phyloP scores from a whole-genome alignment of 2,797 vertebrate species.

The Spondyliosoma cantharus region DNA sequence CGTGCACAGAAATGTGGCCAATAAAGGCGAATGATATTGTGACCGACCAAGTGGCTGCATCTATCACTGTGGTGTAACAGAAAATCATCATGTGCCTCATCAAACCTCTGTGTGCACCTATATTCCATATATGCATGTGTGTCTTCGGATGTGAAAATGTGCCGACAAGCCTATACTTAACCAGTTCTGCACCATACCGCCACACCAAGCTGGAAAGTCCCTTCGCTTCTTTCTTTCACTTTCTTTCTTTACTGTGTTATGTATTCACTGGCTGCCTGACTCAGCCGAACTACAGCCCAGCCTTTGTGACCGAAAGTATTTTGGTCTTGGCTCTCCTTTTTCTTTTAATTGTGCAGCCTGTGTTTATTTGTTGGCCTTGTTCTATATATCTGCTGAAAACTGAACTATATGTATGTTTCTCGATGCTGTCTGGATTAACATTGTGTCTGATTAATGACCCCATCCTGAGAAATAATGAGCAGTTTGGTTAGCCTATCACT shows the following conservation, averaged over 20 bases:
- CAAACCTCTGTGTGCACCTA: rapidly evolving
- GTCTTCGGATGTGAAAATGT: rapidly evolving
- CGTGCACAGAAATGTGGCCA: rapidly evolving
- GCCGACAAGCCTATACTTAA: background rate
- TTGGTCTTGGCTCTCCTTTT: background rate
- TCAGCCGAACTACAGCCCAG: constrained; percentile 21
- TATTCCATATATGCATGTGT: background rate
- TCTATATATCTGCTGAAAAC: background rate
- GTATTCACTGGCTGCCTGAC: background rate
- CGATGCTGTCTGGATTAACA: background rate
- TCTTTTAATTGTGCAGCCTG: background rate
- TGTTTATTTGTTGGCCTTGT: background rate
- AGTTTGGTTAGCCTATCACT: background rate
- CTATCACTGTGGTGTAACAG: background rate
- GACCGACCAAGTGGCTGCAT: background rate
- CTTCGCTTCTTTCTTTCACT: constrained; percentile 62
- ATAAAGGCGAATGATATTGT: background rate
- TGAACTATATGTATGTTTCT: background rate
- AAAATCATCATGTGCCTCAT: background rate
- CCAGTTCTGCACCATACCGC: background rate
- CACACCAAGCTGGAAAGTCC: constrained; percentile 61
- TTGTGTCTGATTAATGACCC: background rate
- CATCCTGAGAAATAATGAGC: background rate
- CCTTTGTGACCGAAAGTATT: constrained; percentile 17
- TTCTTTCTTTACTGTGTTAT: constrained; percentile 31